These are phyloP conservation scores for Idaea straminata DNA, from an alignment of 2,888 invertebrate genomes.

Conservation along the genomic window DNA sequence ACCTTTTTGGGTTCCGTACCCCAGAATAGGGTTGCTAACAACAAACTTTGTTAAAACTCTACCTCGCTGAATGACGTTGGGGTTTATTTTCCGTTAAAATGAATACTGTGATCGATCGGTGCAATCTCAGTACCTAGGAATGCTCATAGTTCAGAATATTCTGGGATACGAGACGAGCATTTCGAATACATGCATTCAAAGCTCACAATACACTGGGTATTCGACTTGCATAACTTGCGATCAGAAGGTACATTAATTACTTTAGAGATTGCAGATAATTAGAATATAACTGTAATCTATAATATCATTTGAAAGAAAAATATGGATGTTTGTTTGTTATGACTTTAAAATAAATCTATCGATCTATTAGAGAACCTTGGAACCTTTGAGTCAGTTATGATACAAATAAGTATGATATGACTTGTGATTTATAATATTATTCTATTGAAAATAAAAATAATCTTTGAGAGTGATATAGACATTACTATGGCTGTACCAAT, in stretches of 20 bases:
- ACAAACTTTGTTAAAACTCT: not conserved
- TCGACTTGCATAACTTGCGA: not conserved
- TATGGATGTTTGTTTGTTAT: too few species aligned
- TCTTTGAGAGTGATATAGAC: too few species aligned
- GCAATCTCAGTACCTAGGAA: not conserved
- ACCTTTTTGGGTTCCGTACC: not conserved
- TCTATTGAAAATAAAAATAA: too few species aligned
- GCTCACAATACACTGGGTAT: not conserved
- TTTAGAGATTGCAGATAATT: not conserved
- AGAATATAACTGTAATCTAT: not conserved
- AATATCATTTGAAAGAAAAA: too few species aligned
- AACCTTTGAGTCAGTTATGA: too few species aligned
- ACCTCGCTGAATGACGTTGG: not conserved
- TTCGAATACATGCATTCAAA: not conserved
- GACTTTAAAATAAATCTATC: too few species aligned
- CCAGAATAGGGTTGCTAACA: not conserved
- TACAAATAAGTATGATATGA: too few species aligned
- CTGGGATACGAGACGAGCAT: not conserved
- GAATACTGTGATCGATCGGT: not conserved
- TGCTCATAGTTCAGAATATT: not conserved
- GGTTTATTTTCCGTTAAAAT: not conserved
- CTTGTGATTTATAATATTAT: too few species aligned
- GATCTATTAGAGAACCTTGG: too few species aligned
- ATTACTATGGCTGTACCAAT: too few species aligned
- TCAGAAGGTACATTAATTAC: not conserved